Evolutionary conservation across 1,140 invertebrate genomes (phyloP).

Genomic region (Drosophila elegans): DNA sequence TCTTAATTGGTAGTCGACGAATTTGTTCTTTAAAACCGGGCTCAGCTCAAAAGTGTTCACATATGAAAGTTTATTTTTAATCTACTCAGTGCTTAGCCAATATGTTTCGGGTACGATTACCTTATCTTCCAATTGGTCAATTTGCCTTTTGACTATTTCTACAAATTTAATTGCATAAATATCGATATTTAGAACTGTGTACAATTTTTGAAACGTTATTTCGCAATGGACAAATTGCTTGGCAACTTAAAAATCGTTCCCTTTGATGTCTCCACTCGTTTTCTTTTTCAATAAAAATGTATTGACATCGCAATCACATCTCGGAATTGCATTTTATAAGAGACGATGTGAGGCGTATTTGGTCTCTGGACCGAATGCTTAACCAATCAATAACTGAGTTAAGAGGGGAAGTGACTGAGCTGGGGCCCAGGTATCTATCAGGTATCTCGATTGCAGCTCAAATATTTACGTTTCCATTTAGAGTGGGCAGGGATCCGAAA

Average conservation of each 20-base stretch:
- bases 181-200: background rate
- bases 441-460: constrained; percentile 63
- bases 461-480: constrained; percentile 80
- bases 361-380: constrained; percentile 36
- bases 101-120: no score
- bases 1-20: no score
- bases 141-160: background rate
- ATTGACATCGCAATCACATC: constrained; percentile 32
- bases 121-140: background rate
- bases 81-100: no score
- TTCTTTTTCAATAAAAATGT: constrained; percentile 26
- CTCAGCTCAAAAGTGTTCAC: no score
- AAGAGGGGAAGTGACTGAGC: constrained; percentile 9
- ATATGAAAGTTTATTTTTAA: no score
- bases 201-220: constrained; percentile 21
- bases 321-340: constrained; percentile 48
- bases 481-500: constrained; percentile 43
- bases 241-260: background rate
- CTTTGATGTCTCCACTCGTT: constrained; percentile 1
- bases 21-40: no score
- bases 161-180: constrained; percentile 1
- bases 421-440: constrained; percentile 36
- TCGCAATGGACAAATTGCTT: constrained; percentile 16
- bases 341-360: constrained; percentile 38
- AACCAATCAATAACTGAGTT: constrained; percentile 67